Percentiles rank a stretch among this genome's conserved stretches.
These are phyloP conservation scores for Muscicapa comitata DNA, from an alignment of 2,797 vertebrate species.

Conservation along the genomic window DNA sequence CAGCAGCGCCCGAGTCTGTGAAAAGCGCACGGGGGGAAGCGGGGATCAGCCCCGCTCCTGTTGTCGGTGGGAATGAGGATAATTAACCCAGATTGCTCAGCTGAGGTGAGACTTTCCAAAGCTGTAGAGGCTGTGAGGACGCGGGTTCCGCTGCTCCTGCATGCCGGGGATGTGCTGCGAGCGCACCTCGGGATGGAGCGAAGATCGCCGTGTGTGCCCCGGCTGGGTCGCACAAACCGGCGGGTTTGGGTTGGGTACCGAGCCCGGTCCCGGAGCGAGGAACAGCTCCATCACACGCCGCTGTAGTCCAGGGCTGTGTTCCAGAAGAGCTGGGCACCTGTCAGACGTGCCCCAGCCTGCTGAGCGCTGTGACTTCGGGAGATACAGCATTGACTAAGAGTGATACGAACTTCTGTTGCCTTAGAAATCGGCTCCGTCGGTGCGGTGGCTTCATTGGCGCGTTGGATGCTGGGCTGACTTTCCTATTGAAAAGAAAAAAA, in stretches of 20 bases:
- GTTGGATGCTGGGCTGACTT: background rate
- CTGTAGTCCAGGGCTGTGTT: background rate
- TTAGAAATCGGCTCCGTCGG: background rate
- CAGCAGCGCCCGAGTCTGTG: no score
- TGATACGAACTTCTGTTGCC: fast-evolving
- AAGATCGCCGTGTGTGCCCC: fast-evolving
- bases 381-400: no score
- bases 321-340: background rate
- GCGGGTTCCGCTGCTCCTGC: background rate
- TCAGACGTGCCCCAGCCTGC: background rate
- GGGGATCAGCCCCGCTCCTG: background rate
- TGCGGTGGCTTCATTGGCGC: fast-evolving
- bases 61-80: background rate
- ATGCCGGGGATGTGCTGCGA: background rate
- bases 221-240: fast-evolving
- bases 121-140: background rate
- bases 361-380: background rate
- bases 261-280: background rate
- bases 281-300: background rate
- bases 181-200: fast-evolving
- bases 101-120: fast-evolving
- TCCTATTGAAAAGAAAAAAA: background rate
- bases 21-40: background rate
- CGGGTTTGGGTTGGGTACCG: fast-evolving
- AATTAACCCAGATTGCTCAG: background rate